These are phyloP conservation scores for Lasioglossum baleicum DNA, from an alignment of 1,140 invertebrate species.

Conservation along the genomic window DNA sequence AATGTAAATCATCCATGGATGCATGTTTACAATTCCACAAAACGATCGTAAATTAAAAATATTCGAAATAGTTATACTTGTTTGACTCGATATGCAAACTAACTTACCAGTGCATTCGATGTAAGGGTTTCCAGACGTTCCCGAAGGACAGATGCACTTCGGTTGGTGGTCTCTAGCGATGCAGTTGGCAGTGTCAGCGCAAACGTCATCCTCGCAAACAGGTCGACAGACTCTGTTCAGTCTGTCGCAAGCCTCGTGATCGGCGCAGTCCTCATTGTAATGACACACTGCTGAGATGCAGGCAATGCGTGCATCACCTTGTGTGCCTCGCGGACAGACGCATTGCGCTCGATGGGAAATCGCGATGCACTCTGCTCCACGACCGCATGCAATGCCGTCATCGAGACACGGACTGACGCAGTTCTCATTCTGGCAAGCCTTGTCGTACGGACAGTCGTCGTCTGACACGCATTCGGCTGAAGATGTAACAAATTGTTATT, in stretches of 20 bases:
- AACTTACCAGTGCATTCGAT: slow-evolving; percentile 83
- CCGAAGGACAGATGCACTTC: slow-evolving; percentile 87
- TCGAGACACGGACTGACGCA: slow-evolving; percentile 89
- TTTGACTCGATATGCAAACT: neutral
- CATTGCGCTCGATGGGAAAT: slow-evolving; percentile 89
- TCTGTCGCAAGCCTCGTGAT: slow-evolving; percentile 91
- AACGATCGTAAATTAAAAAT: no score
- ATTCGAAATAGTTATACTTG: no score
- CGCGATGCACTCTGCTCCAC: slow-evolving; percentile 88
- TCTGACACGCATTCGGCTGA: slow-evolving; percentile 91
- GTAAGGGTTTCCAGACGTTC: slow-evolving; percentile 89
- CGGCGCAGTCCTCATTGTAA: slow-evolving; percentile 93
- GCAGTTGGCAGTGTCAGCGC: slow-evolving; percentile 88
- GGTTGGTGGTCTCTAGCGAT: slow-evolving; percentile 87
- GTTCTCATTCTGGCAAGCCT: slow-evolving; percentile 88
- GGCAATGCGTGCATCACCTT: slow-evolving; percentile 89
- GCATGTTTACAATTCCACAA: no score
- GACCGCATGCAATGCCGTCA: slow-evolving; percentile 85
- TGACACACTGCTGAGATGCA: slow-evolving; percentile 91
- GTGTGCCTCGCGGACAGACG: slow-evolving; percentile 90
- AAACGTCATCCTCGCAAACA: slow-evolving; percentile 89
- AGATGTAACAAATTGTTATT: slow-evolving; percentile 60
- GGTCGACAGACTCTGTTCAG: slow-evolving; percentile 91
- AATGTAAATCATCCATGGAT: no score
- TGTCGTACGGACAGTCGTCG: slow-evolving; percentile 92